Conservation (phyloP, 2,888 invertebrate species). For the Ephialtes manifestator region DNA sequence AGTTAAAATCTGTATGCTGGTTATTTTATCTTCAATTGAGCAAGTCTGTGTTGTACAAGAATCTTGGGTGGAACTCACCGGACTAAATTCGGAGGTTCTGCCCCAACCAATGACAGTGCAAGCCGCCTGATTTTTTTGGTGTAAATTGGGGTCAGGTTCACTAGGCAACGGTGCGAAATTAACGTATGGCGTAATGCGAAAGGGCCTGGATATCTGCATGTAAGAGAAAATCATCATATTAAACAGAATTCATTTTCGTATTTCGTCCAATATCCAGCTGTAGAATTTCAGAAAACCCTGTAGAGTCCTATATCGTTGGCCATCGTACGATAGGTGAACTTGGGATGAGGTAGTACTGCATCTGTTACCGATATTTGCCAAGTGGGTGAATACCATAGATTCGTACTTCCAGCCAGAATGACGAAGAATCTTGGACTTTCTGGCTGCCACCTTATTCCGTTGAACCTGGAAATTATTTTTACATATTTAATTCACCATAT, state of each 20-base stretch:
- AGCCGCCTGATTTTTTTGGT: constrained; percentile 7
- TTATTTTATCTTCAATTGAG: too few relatives aligned
- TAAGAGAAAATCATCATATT: neutral
- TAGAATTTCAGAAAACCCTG: constrained; percentile 73
- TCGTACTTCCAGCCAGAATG: constrained; percentile 77
- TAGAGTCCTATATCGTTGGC: constrained; percentile 80
- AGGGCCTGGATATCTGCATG: constrained; percentile 42
- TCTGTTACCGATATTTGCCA: constrained; percentile 78
- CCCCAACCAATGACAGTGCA: constrained; percentile 66
- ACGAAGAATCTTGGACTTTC: constrained; percentile 75
- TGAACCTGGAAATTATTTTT: constrained; percentile 26
- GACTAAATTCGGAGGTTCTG: too few relatives aligned
- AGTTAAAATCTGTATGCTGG: too few relatives aligned
- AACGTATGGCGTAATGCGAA: constrained; percentile 57
- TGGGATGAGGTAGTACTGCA: constrained; percentile 76
- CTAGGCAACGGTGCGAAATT: constrained; percentile 40
- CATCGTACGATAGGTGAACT: constrained; percentile 75
- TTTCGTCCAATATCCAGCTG: neutral
- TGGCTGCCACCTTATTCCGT: constrained; percentile 68
- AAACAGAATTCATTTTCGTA: neutral
- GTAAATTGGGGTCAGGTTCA: constrained; percentile 3
- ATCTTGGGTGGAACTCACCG: too few relatives aligned
- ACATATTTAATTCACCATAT: constrained; percentile 37
- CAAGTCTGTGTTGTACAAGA: too few relatives aligned
- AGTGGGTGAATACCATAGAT: constrained; percentile 75